phyloP scores from a whole-genome alignment of 2,113 vertebrate genomes.

The Isurus oxyrinchus region DNA sequence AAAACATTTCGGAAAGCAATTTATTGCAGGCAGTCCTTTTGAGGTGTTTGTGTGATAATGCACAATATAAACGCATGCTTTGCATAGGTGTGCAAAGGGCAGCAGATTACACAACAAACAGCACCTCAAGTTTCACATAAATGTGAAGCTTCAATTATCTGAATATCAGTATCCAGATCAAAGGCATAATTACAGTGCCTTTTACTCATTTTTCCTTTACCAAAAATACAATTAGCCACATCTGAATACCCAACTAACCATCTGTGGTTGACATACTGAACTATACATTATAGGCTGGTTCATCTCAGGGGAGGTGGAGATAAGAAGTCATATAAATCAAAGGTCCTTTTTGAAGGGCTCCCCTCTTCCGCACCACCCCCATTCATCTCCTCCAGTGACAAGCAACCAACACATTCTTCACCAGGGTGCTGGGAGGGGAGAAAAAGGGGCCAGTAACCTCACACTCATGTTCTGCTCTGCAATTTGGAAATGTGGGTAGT shows the following conservation, averaged over 20 bases:
- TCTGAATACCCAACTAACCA: not conserved
- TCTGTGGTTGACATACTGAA: not conserved
- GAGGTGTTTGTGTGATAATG: not conserved
- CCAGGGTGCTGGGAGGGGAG: not conserved
- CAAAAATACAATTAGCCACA: not conserved
- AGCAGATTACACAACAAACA: not conserved
- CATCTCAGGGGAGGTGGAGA: not conserved
- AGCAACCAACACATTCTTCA: not conserved
- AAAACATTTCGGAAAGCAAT: not conserved
- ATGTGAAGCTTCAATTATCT: not conserved
- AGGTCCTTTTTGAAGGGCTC: not conserved
- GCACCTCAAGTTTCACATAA: not conserved
- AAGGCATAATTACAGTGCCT: not conserved
- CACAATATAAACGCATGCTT: not conserved
- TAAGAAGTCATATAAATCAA: not conserved
- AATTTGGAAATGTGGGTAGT: not conserved
- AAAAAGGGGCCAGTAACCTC: too few species aligned
- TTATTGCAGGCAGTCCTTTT: not conserved
- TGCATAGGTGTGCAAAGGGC: too few species aligned
- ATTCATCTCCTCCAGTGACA: not conserved
- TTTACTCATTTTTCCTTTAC: not conserved
- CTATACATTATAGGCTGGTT: not conserved
- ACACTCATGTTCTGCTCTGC: not conserved
- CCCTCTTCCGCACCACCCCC: not conserved
- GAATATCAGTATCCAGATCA: not conserved